Evolutionary conservation across 2,888 invertebrate species (phyloP).

Genomic region (Cheilosia urbana): DNA sequence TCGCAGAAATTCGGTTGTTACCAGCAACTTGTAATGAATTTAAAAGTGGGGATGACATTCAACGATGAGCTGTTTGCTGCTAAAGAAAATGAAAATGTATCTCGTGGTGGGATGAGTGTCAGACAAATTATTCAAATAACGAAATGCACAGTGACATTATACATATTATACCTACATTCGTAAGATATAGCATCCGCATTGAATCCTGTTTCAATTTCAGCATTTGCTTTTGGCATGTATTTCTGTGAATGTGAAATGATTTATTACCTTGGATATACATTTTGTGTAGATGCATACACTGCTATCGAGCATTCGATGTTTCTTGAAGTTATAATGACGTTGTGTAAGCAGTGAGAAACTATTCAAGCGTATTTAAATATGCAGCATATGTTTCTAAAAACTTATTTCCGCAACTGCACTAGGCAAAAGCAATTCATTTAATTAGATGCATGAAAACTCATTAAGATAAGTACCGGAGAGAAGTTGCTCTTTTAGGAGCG

Average conservation of each 20-base stretch:
- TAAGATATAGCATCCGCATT: slow-evolving; percentile 1
- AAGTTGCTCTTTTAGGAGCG: slow-evolving; percentile 65
- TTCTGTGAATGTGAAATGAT: slow-evolving; percentile 16
- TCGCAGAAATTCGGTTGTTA: slow-evolving; percentile 57
- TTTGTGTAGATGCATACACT: neutral
- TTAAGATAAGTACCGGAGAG: slow-evolving; percentile 81
- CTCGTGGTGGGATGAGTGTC: slow-evolving; percentile 12
- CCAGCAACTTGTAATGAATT: slow-evolving; percentile 63
- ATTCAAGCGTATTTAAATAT: slow-evolving; percentile 29
- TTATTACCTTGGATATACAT: slow-evolving; percentile 17
- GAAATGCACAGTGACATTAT: neutral
- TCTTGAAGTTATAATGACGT: neutral
- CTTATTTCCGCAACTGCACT: slow-evolving; percentile 51
- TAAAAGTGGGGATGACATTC: slow-evolving; percentile 48
- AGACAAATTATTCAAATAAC: slow-evolving; percentile 28
- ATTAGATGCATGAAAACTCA: slow-evolving; percentile 83
- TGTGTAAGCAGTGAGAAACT: neutral
- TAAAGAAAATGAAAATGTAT: neutral
- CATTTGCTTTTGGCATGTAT: slow-evolving; percentile 14
- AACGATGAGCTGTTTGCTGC: neutral
- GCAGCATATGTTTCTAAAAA: slow-evolving; percentile 42
- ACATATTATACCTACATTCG: neutral
- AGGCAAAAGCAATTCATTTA: slow-evolving; percentile 81
- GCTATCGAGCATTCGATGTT: neutral
- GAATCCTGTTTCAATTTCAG: slow-evolving; percentile 41